Percentiles rank a stretch among this genome's conserved stretches.
Conservation (phyloP, 92 coral and sea anemone genomes). For the Actinostola sp. region DNA sequence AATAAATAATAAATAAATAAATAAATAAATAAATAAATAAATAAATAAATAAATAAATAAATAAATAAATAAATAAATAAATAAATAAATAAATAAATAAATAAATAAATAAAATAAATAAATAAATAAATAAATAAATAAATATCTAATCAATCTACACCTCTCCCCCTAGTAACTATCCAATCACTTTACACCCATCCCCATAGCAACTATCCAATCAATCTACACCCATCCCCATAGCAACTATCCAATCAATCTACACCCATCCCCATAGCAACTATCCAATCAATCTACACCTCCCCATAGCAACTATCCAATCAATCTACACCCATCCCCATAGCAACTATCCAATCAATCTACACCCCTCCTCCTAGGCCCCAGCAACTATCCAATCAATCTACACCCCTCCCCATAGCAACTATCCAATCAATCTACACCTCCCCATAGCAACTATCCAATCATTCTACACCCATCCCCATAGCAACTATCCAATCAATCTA, state of each 20-base stretch:
- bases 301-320: conserved; percentile 34
- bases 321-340: neutral
- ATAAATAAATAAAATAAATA: neutral
- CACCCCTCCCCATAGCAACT: no score
- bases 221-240: no score
- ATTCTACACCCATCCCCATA: neutral
- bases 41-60: neutral
- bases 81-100: neutral
- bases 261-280: no score
- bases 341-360: no score
- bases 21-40: neutral
- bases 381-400: no score
- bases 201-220: neutral
- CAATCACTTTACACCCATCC: conserved; percentile 5
- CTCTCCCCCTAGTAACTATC: conserved; percentile 26
- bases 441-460: conserved; percentile 35
- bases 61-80: neutral
- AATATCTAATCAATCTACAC: conserved; percentile 15
- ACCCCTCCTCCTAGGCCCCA: no score
- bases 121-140: neutral
- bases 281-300: conserved; percentile 15
- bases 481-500: no score
- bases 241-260: no score
- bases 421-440: conserved; percentile 13
- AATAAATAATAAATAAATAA: neutral